phyloP scores from a whole-genome alignment of 2,113 vertebrate species.

The Atractosteus spatula region DNA sequence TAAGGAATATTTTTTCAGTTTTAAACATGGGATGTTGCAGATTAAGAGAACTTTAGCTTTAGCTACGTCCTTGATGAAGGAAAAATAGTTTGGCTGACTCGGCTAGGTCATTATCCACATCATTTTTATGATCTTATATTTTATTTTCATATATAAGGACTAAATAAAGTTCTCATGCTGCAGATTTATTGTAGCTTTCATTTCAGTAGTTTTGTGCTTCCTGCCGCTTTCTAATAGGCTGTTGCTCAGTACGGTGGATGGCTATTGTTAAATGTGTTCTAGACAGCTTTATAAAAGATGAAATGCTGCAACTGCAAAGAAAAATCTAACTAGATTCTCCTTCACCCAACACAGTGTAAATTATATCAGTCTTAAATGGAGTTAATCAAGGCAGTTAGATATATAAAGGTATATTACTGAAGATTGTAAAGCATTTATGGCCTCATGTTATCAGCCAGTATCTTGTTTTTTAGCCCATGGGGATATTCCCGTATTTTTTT shows the following conservation, averaged over 20 bases:
- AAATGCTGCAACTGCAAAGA: background rate
- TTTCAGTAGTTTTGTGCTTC: background rate
- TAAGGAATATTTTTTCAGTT: background rate
- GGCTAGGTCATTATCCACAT: constrained; percentile 5
- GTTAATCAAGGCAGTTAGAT: background rate
- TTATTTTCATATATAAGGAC: constrained; percentile 5
- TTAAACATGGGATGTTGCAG: constrained; percentile 10
- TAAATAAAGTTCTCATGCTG: background rate
- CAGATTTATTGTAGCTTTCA: too few relatives aligned
- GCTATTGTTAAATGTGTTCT: too few relatives aligned
- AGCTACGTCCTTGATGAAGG: constrained; percentile 17
- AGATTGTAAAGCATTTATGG: constrained; percentile 10
- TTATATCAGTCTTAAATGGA: background rate
- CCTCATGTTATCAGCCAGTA: constrained; percentile 4
- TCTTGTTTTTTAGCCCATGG: background rate
- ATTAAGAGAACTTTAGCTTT: constrained; percentile 5
- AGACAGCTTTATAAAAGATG: too few relatives aligned
- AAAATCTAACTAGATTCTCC: background rate
- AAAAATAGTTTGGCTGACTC: constrained; percentile 5
- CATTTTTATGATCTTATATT: constrained; percentile 1
- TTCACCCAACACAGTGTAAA: constrained; percentile 3
- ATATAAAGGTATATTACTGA: constrained; percentile 1
- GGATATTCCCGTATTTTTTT: background rate
- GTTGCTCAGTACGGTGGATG: too few relatives aligned
- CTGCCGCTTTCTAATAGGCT: background rate